Evolutionary conservation across 2,113 vertebrate species (phyloP), one percentile per base, ranked within the genome.

Genomic region (Cricetomys ansorgei): DNA sequence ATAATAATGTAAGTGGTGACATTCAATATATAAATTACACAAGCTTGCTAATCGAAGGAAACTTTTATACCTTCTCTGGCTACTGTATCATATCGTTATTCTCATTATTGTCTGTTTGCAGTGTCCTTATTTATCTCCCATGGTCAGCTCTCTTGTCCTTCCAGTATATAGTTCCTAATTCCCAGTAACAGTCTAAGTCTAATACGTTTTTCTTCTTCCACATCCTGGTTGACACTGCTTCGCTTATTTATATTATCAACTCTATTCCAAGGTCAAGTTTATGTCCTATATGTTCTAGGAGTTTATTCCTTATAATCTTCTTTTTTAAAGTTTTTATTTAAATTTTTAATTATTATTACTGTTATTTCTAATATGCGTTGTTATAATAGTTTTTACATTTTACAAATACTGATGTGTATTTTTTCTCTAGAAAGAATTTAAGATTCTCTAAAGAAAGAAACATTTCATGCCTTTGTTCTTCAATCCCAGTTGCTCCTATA

Each of bases 21-120:
- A 85, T 62, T 76, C 79, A 95, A 76, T 76, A 65, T 80, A 88
- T 81, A 95, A 92, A 95, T 94, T 76, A 77, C 37, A 8, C 75
- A 45, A 11, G 72, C 55, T 92, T 77, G 75, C 2, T 89, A 80
- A 89, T 94, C 81, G 69, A 84, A 3, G 62, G 69, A 65, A 92
- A 94, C 11, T 43, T 53, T 67, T 57, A 7, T 29, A 90, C 16
- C 62, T 80, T 17, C 25, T 95, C 43, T 80, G 59, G 67, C 53
- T 27, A 83, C 37, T 57, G 31, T 34, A n/a, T 67, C 50, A 48
- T 50, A 86, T 84, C 83, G 13, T 62, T 94, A 67, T 67, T 91
- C 27, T 75, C 21, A 88, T 62, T 89, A 67, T 6, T 86, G 55
- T 73, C 69, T 90, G 59, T 88, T 65, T 45, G 86, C 29, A 75